Conservation (phyloP, 2,113 vertebrate genomes). For the Xiphorhynchus elegans region DNA sequence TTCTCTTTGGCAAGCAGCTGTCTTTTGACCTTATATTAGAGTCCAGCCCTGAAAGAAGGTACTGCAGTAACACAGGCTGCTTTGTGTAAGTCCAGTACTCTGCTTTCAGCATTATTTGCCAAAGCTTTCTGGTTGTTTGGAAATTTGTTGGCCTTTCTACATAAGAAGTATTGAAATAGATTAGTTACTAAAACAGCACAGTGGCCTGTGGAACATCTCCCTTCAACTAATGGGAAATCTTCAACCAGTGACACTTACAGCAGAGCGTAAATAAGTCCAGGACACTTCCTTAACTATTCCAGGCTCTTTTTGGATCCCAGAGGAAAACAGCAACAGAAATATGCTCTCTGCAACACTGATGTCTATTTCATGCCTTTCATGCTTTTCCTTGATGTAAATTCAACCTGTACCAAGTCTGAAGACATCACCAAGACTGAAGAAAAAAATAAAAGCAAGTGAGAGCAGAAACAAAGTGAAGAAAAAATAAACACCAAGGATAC, state of each 20-base stretch:
- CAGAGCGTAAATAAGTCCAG: not conserved
- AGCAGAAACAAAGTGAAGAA: not conserved
- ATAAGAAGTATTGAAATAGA: constrained; percentile 21
- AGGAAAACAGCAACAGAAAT: not conserved
- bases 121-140: constrained; percentile 42
- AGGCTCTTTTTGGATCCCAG: not conserved
- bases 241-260: not conserved
- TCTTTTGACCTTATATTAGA: constrained; percentile 22
- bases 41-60: not conserved
- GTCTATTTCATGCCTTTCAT: constrained; percentile 6
- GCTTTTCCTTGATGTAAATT: constrained; percentile 22
- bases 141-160: constrained; percentile 34
- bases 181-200: not conserved
- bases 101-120: constrained; percentile 25
- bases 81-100: constrained; percentile 6
- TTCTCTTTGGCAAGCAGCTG: not conserved
- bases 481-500: not conserved
- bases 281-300: constrained; percentile 3
- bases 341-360: not conserved
- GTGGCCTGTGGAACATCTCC: constrained; percentile 52
- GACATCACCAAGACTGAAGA: not conserved
- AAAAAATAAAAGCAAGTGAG: not conserved
- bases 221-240: constrained; percentile 33
- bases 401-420: not conserved
- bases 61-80: not conserved